phyloP scores from a whole-genome alignment of 2,797 vertebrate genomes.

The Thamnophis elegans region DNA sequence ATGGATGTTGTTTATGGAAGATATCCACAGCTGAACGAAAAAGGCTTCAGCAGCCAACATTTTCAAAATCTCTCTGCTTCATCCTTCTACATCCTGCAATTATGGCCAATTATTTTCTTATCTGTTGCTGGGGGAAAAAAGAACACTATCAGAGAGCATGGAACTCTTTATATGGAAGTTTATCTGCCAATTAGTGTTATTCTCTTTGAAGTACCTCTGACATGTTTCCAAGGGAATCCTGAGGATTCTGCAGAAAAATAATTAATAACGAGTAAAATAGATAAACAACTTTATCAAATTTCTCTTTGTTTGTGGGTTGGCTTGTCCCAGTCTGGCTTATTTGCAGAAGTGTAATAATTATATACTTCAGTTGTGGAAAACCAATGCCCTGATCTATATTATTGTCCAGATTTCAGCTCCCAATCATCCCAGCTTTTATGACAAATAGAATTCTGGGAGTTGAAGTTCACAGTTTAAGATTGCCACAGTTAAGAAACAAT shows the following conservation, averaged over 20 bases:
- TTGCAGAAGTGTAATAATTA: not conserved
- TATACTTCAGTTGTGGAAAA: not conserved
- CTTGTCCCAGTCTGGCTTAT: not conserved
- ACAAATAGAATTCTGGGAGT: not conserved
- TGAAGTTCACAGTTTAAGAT: not conserved
- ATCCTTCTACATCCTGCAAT: not conserved
- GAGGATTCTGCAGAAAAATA: not conserved
- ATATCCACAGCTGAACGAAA: not conserved
- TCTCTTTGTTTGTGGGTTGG: not conserved
- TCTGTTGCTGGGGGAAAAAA: not conserved
- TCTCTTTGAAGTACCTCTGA: not conserved
- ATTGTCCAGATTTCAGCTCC: not conserved
- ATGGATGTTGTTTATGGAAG: not conserved
- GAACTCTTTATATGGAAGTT: not conserved
- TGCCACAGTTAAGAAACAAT: not conserved
- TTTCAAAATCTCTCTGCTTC: not conserved
- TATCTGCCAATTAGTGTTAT: not conserved
- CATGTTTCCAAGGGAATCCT: not conserved
- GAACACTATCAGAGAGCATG: not conserved
- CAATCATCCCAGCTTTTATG: not conserved
- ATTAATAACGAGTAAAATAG: not conserved
- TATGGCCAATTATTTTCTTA: not conserved
- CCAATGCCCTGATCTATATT: not conserved
- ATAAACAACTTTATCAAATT: not conserved
- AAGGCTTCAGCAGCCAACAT: not conserved